These are phyloP conservation scores for Ctenoplectra terminalis DNA, from an alignment of 1,140 invertebrate genomes.

Conservation along the genomic window DNA sequence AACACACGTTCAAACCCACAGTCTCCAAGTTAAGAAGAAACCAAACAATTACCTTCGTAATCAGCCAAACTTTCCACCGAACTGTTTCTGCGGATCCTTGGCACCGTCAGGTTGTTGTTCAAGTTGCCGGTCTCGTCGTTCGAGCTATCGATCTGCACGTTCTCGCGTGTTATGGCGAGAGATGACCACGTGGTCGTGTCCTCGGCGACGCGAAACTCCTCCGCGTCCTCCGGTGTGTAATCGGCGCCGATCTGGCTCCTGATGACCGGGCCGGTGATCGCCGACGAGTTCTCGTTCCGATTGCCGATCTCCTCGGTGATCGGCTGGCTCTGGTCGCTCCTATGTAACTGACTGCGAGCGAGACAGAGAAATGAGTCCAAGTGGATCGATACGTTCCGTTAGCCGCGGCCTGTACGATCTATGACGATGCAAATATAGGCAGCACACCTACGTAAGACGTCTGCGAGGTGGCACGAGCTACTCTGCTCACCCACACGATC, in stretches of 20 bases:
- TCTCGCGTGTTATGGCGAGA: slow-evolving; percentile 75
- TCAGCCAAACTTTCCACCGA: slow-evolving; percentile 80
- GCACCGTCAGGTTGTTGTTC: slow-evolving; percentile 79
- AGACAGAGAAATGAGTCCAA: slow-evolving; percentile 63
- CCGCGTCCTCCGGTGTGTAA: slow-evolving; percentile 50
- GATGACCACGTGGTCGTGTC: slow-evolving; percentile 80
- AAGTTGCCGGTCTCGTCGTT: slow-evolving; percentile 74
- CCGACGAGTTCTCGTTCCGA: slow-evolving; percentile 66
- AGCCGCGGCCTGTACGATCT: slow-evolving; percentile 34
- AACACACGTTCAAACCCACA: too few species aligned
- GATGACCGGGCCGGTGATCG: slow-evolving; percentile 13
- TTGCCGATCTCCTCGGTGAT: slow-evolving; percentile 72
- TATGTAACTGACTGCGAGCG: slow-evolving; percentile 73
- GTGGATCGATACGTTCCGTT: slow-evolving; percentile 63
- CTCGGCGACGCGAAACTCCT: slow-evolving; percentile 76
- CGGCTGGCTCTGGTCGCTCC: slow-evolving; percentile 59
- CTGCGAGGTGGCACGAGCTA: slow-evolving; percentile 9
- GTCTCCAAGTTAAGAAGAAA: too few species aligned
- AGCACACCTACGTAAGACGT: slow-evolving; percentile 55
- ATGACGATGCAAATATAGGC: slow-evolving; percentile 56
- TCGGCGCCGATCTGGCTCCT: slow-evolving; percentile 17
- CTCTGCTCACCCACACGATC: background rate
- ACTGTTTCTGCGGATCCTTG: slow-evolving; percentile 73
- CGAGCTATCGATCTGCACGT: slow-evolving; percentile 64
- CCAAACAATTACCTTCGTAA: slow-evolving; percentile 76